Conservation (phyloP, 2,888 invertebrate species). For the Alloscopus bannaensis region DNA sequence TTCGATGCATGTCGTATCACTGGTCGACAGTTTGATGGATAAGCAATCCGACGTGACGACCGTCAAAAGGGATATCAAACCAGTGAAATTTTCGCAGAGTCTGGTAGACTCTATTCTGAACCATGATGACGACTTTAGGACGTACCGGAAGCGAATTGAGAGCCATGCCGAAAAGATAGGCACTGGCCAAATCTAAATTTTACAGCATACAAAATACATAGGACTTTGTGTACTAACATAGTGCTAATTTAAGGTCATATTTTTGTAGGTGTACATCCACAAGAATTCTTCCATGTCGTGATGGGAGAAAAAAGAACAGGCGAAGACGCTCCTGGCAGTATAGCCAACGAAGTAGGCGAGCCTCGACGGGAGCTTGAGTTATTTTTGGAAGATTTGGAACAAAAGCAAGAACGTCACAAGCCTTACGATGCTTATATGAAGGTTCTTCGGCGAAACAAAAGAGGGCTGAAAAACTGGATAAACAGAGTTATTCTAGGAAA, state of each 20-base stretch:
- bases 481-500: slow-evolving; percentile 39
- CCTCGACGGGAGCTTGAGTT: slow-evolving; percentile 11
- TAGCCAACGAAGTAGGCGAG: not conserved
- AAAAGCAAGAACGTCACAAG: not conserved
- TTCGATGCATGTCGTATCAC: not conserved
- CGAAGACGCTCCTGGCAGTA: not conserved
- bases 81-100: slow-evolving; percentile 29
- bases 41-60: not conserved
- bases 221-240: not conserved
- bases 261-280: slow-evolving; percentile 16
- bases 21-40: not conserved
- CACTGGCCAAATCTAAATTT: slow-evolving; percentile 8
- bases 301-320: slow-evolving; percentile 13
- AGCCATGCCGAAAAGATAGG: slow-evolving; percentile 18
- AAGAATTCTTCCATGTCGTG: slow-evolving; percentile 19
- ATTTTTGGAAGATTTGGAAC: slow-evolving; percentile 16
- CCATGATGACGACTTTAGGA: slow-evolving; percentile 35
- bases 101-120: slow-evolving; percentile 17
- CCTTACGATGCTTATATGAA: slow-evolving; percentile 38
- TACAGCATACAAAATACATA: slow-evolving; percentile 4
- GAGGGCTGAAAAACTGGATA: slow-evolving; percentile 57
- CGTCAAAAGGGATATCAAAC: slow-evolving; percentile 9
- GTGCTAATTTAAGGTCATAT: not conserved
- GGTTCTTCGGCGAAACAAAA: slow-evolving; percentile 19
- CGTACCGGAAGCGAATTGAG: slow-evolving; percentile 23